Conservation (phyloP, 1,140 invertebrate species). For the Aphelenchoides avenae region DNA sequence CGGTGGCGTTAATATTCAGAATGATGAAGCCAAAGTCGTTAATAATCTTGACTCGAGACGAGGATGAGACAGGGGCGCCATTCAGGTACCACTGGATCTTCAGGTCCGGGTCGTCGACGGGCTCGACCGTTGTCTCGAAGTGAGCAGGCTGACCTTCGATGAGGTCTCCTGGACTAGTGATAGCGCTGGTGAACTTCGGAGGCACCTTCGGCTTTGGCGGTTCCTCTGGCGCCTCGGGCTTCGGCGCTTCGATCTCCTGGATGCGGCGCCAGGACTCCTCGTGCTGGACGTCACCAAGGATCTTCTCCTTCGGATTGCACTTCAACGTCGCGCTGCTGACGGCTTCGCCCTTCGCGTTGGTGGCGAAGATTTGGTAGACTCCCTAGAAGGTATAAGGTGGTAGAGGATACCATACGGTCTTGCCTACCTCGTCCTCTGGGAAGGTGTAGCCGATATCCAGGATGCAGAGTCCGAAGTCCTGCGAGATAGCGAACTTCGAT, state of each 20-base stretch:
- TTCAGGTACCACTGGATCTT: slow-evolving; percentile 92
- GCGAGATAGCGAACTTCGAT: slow-evolving; percentile 52
- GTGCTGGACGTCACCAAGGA: slow-evolving; percentile 53
- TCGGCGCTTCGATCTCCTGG: slow-evolving; percentile 51
- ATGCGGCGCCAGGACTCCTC: slow-evolving; percentile 53
- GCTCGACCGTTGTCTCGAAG: slow-evolving; percentile 89
- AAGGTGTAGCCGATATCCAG: slow-evolving; percentile 88
- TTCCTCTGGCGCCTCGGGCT: slow-evolving; percentile 28
- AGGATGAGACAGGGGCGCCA: slow-evolving; percentile 67
- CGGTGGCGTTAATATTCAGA: slow-evolving; percentile 71
- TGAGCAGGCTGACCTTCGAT: slow-evolving; percentile 90
- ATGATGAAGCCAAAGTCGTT: slow-evolving; percentile 86
- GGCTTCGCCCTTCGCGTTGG: slow-evolving; percentile 82
- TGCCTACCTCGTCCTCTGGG: slow-evolving; percentile 72
- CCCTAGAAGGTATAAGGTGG: slow-evolving; percentile 61
- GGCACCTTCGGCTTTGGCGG: slow-evolving; percentile 50
- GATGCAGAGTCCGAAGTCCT: slow-evolving; percentile 87
- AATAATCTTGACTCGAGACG: slow-evolving; percentile 59
- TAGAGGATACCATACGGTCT: background rate
- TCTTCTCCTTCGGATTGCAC: slow-evolving; percentile 61
- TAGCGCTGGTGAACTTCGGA: slow-evolving; percentile 47
- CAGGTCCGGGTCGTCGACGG: slow-evolving; percentile 90
- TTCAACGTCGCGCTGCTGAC: slow-evolving; percentile 83
- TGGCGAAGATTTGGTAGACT: slow-evolving; percentile 87
- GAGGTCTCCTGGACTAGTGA: slow-evolving; percentile 65